These are phyloP conservation scores for Manacus vitellinus DNA, from an alignment of 2,113 vertebrate species.

Conservation along the genomic window DNA sequence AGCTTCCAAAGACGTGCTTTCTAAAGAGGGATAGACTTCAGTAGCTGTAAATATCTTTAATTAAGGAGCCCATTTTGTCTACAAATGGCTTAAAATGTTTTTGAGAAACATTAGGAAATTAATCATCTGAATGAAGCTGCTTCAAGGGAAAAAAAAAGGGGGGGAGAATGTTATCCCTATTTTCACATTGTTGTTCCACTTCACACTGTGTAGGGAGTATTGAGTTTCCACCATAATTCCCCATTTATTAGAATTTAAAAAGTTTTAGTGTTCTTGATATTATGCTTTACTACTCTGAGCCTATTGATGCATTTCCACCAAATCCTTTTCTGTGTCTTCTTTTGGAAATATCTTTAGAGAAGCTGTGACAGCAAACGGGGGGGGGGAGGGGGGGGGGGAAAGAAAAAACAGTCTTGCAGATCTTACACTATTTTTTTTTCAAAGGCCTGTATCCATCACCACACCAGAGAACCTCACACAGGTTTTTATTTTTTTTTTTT, in stretches of 20 bases:
- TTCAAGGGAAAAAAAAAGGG: neutral
- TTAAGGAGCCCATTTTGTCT: neutral
- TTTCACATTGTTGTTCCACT: neutral
- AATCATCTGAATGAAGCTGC: neutral
- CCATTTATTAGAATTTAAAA: neutral
- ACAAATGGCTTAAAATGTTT: neutral
- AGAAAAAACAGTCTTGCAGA: neutral
- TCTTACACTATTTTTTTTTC: constrained; percentile 7
- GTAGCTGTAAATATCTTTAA: neutral
- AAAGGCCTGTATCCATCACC: neutral
- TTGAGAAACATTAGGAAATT: neutral
- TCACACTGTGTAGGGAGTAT: neutral
- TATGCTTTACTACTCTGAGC: neutral
- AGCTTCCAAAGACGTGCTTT: neutral
- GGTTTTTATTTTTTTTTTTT: constrained; percentile 9
- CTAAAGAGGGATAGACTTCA: neutral
- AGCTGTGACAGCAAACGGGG: neutral
- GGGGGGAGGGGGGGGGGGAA: rapidly evolving
- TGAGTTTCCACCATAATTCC: neutral
- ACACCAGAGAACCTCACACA: neutral
- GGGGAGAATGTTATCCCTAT: neutral
- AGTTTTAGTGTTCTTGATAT: neutral
- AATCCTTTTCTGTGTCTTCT: neutral
- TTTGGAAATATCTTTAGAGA: constrained; percentile 31
- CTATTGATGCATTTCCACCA: neutral